phyloP scores from a whole-genome alignment of 2,113 vertebrate species.

The Callaeas wilsoni region DNA sequence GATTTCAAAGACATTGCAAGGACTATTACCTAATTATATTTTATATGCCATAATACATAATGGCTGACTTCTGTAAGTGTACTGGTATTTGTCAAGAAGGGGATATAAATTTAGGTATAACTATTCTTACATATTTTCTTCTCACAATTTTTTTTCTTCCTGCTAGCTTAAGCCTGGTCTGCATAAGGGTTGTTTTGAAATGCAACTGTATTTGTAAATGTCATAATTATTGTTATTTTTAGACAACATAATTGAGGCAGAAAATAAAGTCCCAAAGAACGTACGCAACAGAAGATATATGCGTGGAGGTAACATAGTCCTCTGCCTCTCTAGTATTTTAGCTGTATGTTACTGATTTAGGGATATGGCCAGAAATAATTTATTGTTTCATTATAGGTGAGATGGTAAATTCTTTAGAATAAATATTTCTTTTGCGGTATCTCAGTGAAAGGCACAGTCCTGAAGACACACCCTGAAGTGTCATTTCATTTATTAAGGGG shows the following conservation, averaged over 20 bases:
- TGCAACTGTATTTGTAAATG: not conserved
- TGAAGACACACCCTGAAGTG: not conserved
- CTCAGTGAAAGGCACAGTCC: not conserved
- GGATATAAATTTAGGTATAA: not conserved
- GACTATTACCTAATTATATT: not conserved
- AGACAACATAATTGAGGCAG: not conserved
- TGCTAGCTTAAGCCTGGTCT: not conserved
- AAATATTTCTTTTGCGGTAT: not conserved
- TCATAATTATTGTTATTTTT: not conserved
- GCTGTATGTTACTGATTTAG: not conserved
- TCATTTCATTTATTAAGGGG: not conserved
- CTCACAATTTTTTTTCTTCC: not conserved
- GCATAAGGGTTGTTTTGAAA: not conserved
- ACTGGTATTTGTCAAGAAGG: not conserved
- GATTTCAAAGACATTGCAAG: not conserved
- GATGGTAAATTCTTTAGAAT: not conserved
- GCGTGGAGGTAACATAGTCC: fast-evolving
- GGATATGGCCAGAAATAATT: not conserved
- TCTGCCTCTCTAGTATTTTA: not conserved
- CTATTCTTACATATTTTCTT: not conserved
- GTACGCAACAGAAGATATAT: fast-evolving
- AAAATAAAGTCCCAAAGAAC: not conserved
- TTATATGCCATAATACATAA: not conserved
- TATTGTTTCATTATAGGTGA: not conserved
- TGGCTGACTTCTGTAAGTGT: not conserved